Evolutionary conservation across 2,797 vertebrate species (phyloP), one percentile per base, ranked within the genome.

Genomic region (Syngnathus rostellatus): DNA sequence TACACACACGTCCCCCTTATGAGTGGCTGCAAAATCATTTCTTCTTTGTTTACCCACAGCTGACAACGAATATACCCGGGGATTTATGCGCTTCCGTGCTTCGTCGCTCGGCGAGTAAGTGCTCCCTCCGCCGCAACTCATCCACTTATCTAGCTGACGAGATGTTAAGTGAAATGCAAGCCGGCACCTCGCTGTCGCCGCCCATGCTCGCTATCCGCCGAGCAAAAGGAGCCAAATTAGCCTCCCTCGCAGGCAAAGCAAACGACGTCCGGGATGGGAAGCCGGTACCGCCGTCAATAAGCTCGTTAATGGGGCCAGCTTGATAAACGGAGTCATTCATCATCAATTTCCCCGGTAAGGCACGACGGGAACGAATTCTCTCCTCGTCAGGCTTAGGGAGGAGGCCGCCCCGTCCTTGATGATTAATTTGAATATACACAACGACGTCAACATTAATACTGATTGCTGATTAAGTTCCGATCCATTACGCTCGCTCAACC

Each of bases 391-490:
- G 77, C 79, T 72, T 67, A 60, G 63, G 61, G 77, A 75, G 45
- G 72, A 75, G 77, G 71, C 40, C 16, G 65, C 64, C 76, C 73
- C 83, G 86, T 89, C 86, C 81, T 86, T 80, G 78, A 85, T 89
- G 87, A 91, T 90, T 90, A 81, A 91, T 90, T 82, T 88, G 81
- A 89, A 88, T 90, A 90, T 89, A 92, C 86, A 89, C 73, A 62
- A 71, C 76, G 83, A 84, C 81, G 82, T 87, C 83, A 86, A 88
- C 88, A 87, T 88, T 88, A 89, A 85, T 76, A 77, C 65, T 87
- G 86, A 91, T 90, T 88, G 82, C 85, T 88, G 85, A 91, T 90
- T 85, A 87, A 84, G 77, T 85, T 88, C 77, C 81, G 71, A 89
- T 87, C 74, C 72, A 79, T 88, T 81, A 80, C 75, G 70, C 19